Base-by-base conservation (phyloP, 2,797 vertebrate species). In the Gymnocypris eckloni region DNA sequence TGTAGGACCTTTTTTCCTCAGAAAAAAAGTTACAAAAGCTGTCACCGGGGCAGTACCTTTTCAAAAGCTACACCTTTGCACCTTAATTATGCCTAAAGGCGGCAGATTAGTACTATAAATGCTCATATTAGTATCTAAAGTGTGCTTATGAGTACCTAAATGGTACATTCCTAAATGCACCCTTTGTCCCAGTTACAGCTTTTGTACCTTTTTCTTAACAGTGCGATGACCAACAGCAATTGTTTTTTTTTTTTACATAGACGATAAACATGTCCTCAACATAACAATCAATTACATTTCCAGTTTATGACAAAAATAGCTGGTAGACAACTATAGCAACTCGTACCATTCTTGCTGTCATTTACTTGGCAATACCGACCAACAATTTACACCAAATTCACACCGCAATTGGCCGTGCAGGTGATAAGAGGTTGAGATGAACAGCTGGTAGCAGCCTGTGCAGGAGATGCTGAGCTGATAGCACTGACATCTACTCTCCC, bases 401-500 rank as follows among this genome's bases (percentile, higher is more conserved):
- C 81, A 87, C 85, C 22, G 52, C 72, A 33, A 28, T 72, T 52
- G 59, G 82, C 59, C 85, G 16, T 33, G 79, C 75, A 52, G 73
- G 73, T 81, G 89, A 88, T 89, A 84, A 88, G 72, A 45, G 67
- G 56, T 43, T 43, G 50, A 54, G 59, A 88, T 86, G 78, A 91
- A 88, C 89, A 90, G 88, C 88, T 88, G 89, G 81, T 86, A 81
- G 77, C 76, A 79, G 85, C 86, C 84, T 80, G 71, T 22, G 71
- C 79, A 79, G 81, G 61, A 81, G 87, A 89, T 87, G 85, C 56
- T 77, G 82, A 70, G 61, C 87, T 79, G 90, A 91, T 90, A 89
- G 69, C 70, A 41, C 61, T 78, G 84, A 90, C 69, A 86, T 78
- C 66, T 52, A 43, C 73, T 80, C 79, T 80, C 78, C 87, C 77